Evolutionary conservation across 2,888 invertebrate genomes (phyloP).

Genomic region (Rhorus exstirpatorius): DNA sequence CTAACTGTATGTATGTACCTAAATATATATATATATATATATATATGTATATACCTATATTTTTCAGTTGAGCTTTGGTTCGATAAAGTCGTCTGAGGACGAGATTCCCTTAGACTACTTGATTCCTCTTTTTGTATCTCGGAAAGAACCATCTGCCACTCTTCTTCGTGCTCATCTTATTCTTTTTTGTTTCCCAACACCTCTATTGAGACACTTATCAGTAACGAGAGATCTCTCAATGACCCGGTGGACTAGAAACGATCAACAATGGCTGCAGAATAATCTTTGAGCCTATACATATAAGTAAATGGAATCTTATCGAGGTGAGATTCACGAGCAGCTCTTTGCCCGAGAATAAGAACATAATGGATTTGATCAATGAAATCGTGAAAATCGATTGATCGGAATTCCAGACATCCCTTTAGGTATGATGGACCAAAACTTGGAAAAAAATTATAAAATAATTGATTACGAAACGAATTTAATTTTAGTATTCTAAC

Average conservation of each 20-base stretch:
- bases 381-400: background rate
- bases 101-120: conserved; percentile 37
- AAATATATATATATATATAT: background rate
- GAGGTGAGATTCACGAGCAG: background rate
- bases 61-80: conserved; percentile 19
- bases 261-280: conserved; percentile 14
- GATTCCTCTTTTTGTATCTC: conserved; percentile 50
- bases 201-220: conserved; percentile 46
- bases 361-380: background rate
- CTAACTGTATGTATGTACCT: background rate
- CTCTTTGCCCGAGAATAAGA: background rate
- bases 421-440: background rate
- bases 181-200: conserved; percentile 8
- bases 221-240: conserved; percentile 34
- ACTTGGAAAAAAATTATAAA: too few species aligned
- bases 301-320: background rate
- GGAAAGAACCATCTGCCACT: conserved; percentile 55
- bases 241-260: conserved; percentile 37
- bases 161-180: conserved; percentile 14
- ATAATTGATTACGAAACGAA: too few species aligned
- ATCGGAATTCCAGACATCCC: background rate
- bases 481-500: too few species aligned
- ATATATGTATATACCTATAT: conserved; percentile 5
- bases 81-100: conserved; percentile 55
- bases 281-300: background rate